Evolutionary conservation across 2,797 vertebrate genomes (phyloP).

Genomic region (Cossypha niveicapilla): DNA sequence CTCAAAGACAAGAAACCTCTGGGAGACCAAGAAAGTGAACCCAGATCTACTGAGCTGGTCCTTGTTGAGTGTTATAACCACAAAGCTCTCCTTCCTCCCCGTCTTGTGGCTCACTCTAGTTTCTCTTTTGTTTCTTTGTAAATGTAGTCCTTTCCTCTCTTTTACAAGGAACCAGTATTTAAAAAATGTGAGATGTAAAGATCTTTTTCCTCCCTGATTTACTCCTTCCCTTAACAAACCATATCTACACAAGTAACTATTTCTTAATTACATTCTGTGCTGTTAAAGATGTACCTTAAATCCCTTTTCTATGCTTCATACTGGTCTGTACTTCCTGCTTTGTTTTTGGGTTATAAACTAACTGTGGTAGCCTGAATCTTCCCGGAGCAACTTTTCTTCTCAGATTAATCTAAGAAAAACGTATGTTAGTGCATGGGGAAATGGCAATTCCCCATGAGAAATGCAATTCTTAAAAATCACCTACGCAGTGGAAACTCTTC

Average conservation of each 20-base stretch:
- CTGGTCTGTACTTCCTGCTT: not conserved
- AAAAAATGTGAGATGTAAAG: not conserved
- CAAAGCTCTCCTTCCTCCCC: constrained; percentile 19
- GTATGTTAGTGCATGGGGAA: not conserved
- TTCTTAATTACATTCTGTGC: not conserved
- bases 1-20: not conserved
- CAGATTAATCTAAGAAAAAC: not conserved
- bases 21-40: constrained; percentile 20
- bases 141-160: constrained; percentile 49
- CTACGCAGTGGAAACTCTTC: not conserved
- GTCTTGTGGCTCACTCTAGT: not conserved
- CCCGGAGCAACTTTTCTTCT: not conserved
- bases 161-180: constrained; percentile 53
- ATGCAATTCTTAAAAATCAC: not conserved
- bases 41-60: not conserved
- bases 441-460: not conserved
- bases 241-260: not conserved
- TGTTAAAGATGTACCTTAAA: not conserved
- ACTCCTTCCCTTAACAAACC: not conserved
- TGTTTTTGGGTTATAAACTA: not conserved
- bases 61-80: constrained; percentile 21
- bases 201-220: not conserved
- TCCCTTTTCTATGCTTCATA: not conserved
- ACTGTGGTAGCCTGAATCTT: not conserved
- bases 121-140: constrained; percentile 49